Evolutionary conservation across 1,140 invertebrate species (phyloP), one percentile per base, ranked within the genome.

Genomic region (Cepaea nemoralis): DNA sequence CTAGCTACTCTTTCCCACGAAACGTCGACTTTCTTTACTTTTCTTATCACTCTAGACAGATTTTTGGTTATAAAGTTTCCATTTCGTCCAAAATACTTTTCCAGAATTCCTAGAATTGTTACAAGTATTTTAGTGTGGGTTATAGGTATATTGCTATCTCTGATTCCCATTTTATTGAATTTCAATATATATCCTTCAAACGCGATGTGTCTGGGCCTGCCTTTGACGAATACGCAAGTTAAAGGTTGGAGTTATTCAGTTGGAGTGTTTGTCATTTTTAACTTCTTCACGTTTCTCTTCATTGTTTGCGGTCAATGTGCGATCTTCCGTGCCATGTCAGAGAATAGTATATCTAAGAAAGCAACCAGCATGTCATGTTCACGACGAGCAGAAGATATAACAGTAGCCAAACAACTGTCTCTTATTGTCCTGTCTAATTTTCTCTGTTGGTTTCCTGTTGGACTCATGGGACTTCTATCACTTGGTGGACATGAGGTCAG

Each of bases 21-120:
- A 78, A 83, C 84, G 35, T 89, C 88, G 14, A 82, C 84, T 33
- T 66, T 87, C 40, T 88, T 85, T 59, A 83, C 89, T 35, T 82
- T 82, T 33, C 66, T 88, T 37, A 83, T 83, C 40, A 83, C 82
- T 8, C 27, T 83, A 2, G 88, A 89, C 35, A 42, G 88, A 63
- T 85, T 85, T 70, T 37, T 90, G 1, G 82, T 77, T 8, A 79
- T 89, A 3, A 77, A 66, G n/a, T 80, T 76, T 35, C 82, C 82
- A 19, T 0, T 80, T 80, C 50, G 75, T 42, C 24, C 31, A 55
- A n/a, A 24, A 76, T 37, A 70, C 42, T 24, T 55, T 83, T 19
- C 35, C 63, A 19, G 63, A 31, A n/a, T 50, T 55, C 0, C 63
- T 78, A 19, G 59, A 76, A 33, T 12, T 76, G 14, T 59, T 48